Base-by-base conservation (phyloP, 2,888 invertebrate species). In the Urechis unicinctus region DNA sequence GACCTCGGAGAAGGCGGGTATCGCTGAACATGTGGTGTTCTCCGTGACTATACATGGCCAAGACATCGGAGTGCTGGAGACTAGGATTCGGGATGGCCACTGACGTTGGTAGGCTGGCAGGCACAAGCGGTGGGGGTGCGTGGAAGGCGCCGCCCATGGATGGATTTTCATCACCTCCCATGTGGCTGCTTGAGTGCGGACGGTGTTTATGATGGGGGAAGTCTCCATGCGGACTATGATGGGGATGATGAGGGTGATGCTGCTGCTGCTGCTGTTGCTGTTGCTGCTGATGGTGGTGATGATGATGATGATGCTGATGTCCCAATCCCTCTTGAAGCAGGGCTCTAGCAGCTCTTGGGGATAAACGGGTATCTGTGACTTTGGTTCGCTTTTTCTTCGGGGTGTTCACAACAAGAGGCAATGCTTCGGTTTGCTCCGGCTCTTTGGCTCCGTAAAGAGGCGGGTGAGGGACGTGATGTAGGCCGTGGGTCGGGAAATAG, bases 381-480 rank as follows among this genome's bases (percentile, higher is more conserved):
- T 96, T 96, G 75, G 95, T 94, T 55, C 96, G 84, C 81, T 94
- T 95, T 81, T 94, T 95, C 83, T 94, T 95, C 81, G 94, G 94
- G 4, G 55, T 55, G 1, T 71, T 70, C 66, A 95, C 92, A 57
- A 96, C 94, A 69, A 95, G 83, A 75, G 93, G 92, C 56, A 96
- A 85, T 2, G 95, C 93, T 78, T 94, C 94, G 13, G 74, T 74
- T 61, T 76, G 75, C 51, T 76, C 76, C 1, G 73, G 74, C 50
- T 71, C 70, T 30, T 60, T 59, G 52, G 52, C 43, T 52, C 46
- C 53, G 46, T 57, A 22, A 62, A 43, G 69, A 65, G 28, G 56
- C 31, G 55, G 54, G 50, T 52, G 88, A 53, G 91, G 88, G 55
- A 88, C 87, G 68, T 84, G 84, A 71, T 36, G 36, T 13, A 36